Evolutionary conservation across 2,888 invertebrate genomes (phyloP), one percentile per base, ranked within the genome.

Genomic region (Patella pellucida): DNA sequence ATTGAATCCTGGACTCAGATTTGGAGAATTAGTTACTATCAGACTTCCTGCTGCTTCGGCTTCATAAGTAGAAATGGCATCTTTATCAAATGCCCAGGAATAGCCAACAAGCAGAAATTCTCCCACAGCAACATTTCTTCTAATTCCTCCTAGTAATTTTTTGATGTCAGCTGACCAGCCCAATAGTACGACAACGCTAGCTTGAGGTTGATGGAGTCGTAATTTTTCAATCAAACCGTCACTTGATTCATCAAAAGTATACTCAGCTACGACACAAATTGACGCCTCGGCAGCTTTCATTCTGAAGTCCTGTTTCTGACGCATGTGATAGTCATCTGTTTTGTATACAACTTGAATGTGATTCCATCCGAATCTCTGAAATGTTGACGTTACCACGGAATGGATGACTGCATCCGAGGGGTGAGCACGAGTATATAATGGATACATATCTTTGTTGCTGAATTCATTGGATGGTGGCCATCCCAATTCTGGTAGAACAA

Each of bases 401-500:
- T 83, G 82, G 71, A 86, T 83, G 1, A 81, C 79, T 23, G 75
- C 80, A 67, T 86, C 85, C 4, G 83, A 80, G 0, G 89, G 86
- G 9, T 87, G 77, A 11, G 84, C 84, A 15, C 89, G 79, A 19
- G 83, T 78, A 73, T 86, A 86, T 72, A 84, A 84, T 19, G 86
- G 85, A 76, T 82, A 87, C 72, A 70, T 75, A 3, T 50, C 68
- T 12, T 72, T 79, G 16, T 83, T 75, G 14, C 72, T 67, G 9
- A 88, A 76, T 5, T 56, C 23, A 1, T 76, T 41, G 54, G 83
- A 79, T 4, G 85, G 84, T 0, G 87, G 86, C 4, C 81, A 75
- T 5, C 85, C 85, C 14, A 91, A 84, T 86, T 93, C 93, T 1
- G 93, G 93, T 67, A 93, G 19, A 3, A 12, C 0, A 62, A 62